Conservation (phyloP, 2,888 invertebrate genomes). For the Cephonodes hylas region DNA sequence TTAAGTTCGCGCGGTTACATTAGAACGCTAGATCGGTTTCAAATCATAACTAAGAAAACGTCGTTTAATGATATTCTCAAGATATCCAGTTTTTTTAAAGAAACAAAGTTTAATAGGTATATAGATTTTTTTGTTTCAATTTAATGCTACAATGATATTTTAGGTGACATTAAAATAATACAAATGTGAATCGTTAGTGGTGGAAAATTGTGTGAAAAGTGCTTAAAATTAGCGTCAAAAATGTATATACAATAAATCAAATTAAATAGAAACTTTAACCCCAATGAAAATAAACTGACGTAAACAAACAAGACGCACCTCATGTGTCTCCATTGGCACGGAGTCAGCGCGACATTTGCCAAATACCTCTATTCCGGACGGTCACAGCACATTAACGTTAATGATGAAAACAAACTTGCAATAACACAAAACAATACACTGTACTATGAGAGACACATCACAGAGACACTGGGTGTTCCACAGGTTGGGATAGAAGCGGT, state of each 20-base stretch:
- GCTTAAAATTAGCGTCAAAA: not conserved
- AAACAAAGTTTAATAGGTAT: no score
- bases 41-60: not conserved
- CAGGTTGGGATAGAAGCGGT: not conserved
- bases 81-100: no score
- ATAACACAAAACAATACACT: not conserved
- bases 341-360: conserved; percentile 20
- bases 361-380: conserved; percentile 15
- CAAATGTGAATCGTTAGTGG: no score
- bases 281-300: conserved; percentile 11
- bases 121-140: no score
- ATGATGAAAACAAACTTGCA: not conserved
- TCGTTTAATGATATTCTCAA: no score
- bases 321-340: conserved; percentile 12
- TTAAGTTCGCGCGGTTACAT: not conserved
- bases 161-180: no score
- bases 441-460: not conserved
- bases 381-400: conserved; percentile 1
- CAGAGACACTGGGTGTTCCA: not conserved
- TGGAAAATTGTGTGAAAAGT: not conserved
- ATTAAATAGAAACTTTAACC: not conserved
- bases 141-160: no score
- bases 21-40: not conserved
- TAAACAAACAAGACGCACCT: conserved; percentile 58
- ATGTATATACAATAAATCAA: not conserved